A percentile compares a stretch with the other conserved stretches of the same genome.
Evolutionary conservation across 2,888 invertebrate genomes (phyloP).

Genomic region (Neocrepidodera transversa): DNA sequence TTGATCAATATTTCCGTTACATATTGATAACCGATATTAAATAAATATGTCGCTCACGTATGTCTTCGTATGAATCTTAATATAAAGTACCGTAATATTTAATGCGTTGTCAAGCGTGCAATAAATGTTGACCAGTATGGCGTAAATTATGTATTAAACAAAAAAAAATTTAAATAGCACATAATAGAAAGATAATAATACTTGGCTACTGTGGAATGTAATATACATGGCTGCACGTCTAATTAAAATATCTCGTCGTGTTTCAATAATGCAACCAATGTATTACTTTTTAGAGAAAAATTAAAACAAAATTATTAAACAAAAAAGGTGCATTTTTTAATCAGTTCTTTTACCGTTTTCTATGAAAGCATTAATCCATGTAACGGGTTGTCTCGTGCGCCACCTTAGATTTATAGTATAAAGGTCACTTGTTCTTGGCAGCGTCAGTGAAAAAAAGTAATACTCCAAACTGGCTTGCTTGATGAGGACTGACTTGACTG

Average conservation of each 20-base stretch:
- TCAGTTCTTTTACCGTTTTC: too few relatives aligned
- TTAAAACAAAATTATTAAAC: too few relatives aligned
- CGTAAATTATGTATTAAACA: background rate
- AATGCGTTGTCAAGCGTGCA: constrained; percentile 3
- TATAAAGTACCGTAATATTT: background rate
- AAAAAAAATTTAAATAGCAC: background rate
- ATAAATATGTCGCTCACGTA: background rate
- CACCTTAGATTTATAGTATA: too few relatives aligned
- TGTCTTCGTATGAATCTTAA: background rate
- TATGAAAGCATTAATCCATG: too few relatives aligned
- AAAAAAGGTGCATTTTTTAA: too few relatives aligned
- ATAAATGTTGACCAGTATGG: background rate
- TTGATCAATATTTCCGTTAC: constrained; percentile 2
- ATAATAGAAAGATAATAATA: constrained; percentile 1
- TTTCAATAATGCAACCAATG: too few relatives aligned
- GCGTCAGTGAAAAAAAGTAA: too few relatives aligned
- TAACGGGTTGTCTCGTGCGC: too few relatives aligned
- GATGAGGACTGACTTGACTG: too few relatives aligned
- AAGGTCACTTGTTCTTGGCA: too few relatives aligned
- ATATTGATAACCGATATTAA: background rate
- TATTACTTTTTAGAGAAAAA: too few relatives aligned
- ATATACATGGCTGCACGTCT: background rate
- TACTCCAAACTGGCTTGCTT: too few relatives aligned
- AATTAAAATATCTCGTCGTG: background rate
- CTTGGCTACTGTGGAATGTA: background rate